These are phyloP conservation scores for Petrolisthes cinctipes DNA, from an alignment of 2,888 invertebrate genomes.

Conservation along the genomic window DNA sequence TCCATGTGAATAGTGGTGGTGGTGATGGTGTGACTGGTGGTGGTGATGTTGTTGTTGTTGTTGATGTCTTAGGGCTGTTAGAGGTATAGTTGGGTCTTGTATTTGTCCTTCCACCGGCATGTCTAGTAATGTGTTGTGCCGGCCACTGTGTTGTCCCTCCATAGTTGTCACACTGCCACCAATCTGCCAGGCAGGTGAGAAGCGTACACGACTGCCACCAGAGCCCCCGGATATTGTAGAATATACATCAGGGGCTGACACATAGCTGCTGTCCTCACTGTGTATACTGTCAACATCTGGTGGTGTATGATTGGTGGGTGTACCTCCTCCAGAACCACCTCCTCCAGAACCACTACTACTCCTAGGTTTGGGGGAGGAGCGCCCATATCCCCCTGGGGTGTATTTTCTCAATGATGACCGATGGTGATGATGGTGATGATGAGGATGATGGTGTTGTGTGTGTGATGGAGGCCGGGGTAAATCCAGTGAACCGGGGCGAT, in stretches of 20 bases:
- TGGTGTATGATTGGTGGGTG: conserved; percentile 81
- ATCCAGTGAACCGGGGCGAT: conserved; percentile 61
- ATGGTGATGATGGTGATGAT: conserved; percentile 55
- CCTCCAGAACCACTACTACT: conserved; percentile 46
- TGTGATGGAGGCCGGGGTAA: conserved; percentile 47
- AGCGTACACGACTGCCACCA: conserved; percentile 52
- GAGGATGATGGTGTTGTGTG: conserved; percentile 6
- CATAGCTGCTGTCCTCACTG: conserved; percentile 76
- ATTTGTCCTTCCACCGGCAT: conserved; percentile 60
- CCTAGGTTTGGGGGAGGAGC: conserved; percentile 49
- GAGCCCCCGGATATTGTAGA: conserved; percentile 55
- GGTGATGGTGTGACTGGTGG: conserved; percentile 33
- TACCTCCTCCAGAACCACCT: conserved; percentile 72
- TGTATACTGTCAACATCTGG: conserved; percentile 87
- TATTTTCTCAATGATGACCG: conserved; percentile 63
- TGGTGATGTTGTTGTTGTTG: not conserved
- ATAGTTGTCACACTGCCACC: not conserved
- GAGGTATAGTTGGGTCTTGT: conserved; percentile 49
- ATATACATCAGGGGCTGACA: conserved; percentile 59
- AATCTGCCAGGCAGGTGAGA: conserved; percentile 51
- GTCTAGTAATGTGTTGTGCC: conserved; percentile 51
- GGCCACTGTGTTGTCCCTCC: conserved; percentile 37
- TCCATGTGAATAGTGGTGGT: conserved; percentile 10
- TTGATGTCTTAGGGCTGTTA: conserved; percentile 44
- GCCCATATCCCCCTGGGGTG: conserved; percentile 36